Base-by-base conservation (phyloP, 2,888 invertebrate genomes). In the Ochropacha duplaris region DNA sequence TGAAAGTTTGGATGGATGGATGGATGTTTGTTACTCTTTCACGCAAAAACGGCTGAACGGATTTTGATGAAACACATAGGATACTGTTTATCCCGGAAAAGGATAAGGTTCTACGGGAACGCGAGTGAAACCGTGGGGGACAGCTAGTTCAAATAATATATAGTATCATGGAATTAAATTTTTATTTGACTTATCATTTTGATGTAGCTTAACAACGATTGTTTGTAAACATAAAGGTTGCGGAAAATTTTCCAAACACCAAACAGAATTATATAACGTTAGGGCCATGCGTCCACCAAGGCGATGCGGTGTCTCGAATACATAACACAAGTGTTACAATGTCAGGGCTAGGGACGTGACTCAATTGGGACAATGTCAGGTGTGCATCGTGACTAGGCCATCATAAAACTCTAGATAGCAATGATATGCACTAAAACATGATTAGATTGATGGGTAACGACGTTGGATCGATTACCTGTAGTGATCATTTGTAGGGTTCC, bases 281-380 rank as follows among this genome's bases (percentile, higher is more conserved):
- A 16, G 44, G 12, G 24, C 14, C 62, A 60, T 56, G 50, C 56
- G 55, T 62, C 60, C 68, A 67, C 56, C 60, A 58, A 56, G 65
- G 55, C 59, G 19, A 31, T 49, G 9, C 14, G 19, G 49, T 24
- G 34, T 14, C 26, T 14, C 22, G 49, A 22, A 52, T 52, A 52
- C 19, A 12, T 19, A 14, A 26, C 36, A 34, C 62, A 74, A 67
- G 64, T 74, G 74, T 79, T 83, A 83, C 85, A 85, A 72, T 84
- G 86, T 76, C 86, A 86, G 62, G 82, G 84, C 78, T 80, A 83
- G 83, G 84, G 84, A 76, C 79, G 6, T 56, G 60, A 56, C 31
- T 54, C 60, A 84, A 76, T 74, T 83, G 67, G 84, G 80, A 81
- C 85, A 85, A 84, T 84, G 86, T 81, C 83, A 77, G 58, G 60